Base-by-base conservation (phyloP, 2,888 invertebrate species). In the Onthophagus sagittarius region DNA sequence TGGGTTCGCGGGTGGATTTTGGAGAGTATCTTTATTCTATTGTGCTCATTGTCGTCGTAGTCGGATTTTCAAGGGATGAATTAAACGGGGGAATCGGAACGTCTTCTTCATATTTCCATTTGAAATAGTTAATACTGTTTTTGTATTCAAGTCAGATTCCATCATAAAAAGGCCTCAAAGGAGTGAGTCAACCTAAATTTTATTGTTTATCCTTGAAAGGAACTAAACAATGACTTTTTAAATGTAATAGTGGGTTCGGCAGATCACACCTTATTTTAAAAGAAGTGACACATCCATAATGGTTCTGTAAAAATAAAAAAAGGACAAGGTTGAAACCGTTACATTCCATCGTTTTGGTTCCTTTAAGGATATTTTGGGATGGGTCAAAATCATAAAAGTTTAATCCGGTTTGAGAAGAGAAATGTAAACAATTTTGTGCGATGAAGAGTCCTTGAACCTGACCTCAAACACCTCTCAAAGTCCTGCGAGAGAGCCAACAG, bases 401-500 rank as follows among this genome's bases (percentile, higher is more conserved):
- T 11, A 53, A 53, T 53, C 39, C 39, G 39, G 39, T 53, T 53
- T 53, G 39, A 1, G 39, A 11, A 53, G 39, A 53, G 39, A 53
- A 53, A 53, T 53, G 39, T 53, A 53, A 53, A 53, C 39, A 53
- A 53, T 53, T 53, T 53, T 11, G 39, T 53, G 39, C 39, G 39
- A 53, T 53, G 39, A 53, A 11, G 11, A 53, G 67, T 67, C 67
- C 67, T 67, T 67, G 67, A 67, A 67, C 67, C 67, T 67, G 67
- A 67, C 67, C 67, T 32, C 67, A 67, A 67, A 67, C 67, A 67
- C 67, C 67, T 23, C 23, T 67, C 67, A 67, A 67, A 67, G 67
- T 67, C 32, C 31, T 31, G 67, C 31, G 67, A 23, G 13, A 67
- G 32, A 32, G 32, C 31, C 67, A 32, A 67, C 39, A 53, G 39